Percentiles rank a stretch among this genome's conserved stretches.
Evolutionary conservation across 1,140 invertebrate species (phyloP).

Genomic region (Cydia pomonella): DNA sequence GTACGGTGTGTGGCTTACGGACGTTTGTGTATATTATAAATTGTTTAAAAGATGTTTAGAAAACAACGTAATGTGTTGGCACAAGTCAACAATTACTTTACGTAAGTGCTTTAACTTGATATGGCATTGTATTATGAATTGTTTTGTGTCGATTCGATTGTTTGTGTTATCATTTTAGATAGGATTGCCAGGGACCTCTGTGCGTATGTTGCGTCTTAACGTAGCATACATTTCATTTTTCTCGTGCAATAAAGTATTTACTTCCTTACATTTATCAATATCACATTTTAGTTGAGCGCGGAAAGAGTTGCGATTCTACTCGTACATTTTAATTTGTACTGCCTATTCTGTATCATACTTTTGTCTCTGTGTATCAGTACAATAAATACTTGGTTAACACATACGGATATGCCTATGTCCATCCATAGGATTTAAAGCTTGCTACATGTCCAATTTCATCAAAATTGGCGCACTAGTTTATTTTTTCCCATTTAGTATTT

Average conservation of each 20-base stretch:
- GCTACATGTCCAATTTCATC: no score
- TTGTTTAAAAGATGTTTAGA: slow-evolving; percentile 53
- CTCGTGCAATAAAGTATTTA: no score
- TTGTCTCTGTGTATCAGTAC: no score
- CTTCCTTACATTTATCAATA: neutral
- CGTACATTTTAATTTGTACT: no score
- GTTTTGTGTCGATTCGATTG: neutral
- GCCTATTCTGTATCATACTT: no score
- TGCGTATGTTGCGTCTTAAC: neutral
- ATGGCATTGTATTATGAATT: neutral
- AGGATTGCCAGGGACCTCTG: neutral
- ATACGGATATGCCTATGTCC: no score
- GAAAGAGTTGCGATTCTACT: neutral
- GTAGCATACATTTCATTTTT: no score
- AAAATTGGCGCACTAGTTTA: no score
- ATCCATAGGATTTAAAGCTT: no score
- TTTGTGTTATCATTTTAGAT: neutral
- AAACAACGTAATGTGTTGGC: slow-evolving; percentile 59
- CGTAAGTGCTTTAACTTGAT: slow-evolving; percentile 56
- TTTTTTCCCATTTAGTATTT: neutral
- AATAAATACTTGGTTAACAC: no score
- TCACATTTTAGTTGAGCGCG: neutral
- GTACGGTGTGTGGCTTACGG: neutral
- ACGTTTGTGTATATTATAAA: slow-evolving; percentile 13
- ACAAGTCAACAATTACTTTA: slow-evolving; percentile 56